Evolutionary conservation across 1,140 invertebrate species (phyloP).

Genomic region (Theocolax elegans): DNA sequence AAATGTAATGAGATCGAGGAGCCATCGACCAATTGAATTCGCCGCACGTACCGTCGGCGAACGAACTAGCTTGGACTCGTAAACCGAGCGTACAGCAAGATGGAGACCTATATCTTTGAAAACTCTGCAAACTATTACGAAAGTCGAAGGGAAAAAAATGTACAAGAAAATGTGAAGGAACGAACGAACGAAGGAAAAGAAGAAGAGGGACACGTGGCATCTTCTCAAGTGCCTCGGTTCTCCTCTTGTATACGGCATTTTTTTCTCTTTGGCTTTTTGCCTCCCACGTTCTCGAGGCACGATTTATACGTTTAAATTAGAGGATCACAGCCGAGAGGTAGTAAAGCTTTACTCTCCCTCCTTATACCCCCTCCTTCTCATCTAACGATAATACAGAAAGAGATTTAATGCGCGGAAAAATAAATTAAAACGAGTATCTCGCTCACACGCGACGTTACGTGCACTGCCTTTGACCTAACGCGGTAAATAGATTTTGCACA

Average conservation of each 20-base stretch:
- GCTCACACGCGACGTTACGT: background rate
- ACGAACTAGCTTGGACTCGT: background rate
- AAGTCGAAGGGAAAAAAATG: background rate
- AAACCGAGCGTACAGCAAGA: background rate
- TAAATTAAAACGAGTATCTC: constrained; percentile 12
- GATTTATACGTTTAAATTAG: constrained; percentile 32
- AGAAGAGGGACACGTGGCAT: background rate
- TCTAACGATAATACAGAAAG: constrained; percentile 1
- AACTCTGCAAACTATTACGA: constrained; percentile 32
- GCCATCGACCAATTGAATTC: constrained; percentile 5
- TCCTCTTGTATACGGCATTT: background rate
- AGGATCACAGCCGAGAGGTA: background rate
- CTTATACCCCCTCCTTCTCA: background rate
- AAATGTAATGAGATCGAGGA: constrained; percentile 22
- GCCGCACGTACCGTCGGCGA: background rate
- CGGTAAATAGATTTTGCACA: background rate
- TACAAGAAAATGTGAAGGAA: background rate
- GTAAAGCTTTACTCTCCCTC: background rate
- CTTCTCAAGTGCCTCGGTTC: background rate
- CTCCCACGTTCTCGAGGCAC: background rate
- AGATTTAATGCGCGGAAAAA: constrained; percentile 22
- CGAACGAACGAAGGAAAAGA: background rate
- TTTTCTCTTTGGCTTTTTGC: background rate
- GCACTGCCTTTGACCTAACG: background rate
- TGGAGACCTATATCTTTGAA: constrained; percentile 49